Evolutionary conservation across 2,888 invertebrate species (phyloP), one percentile per base, ranked within the genome.

Genomic region (Drosophila ustulata): DNA sequence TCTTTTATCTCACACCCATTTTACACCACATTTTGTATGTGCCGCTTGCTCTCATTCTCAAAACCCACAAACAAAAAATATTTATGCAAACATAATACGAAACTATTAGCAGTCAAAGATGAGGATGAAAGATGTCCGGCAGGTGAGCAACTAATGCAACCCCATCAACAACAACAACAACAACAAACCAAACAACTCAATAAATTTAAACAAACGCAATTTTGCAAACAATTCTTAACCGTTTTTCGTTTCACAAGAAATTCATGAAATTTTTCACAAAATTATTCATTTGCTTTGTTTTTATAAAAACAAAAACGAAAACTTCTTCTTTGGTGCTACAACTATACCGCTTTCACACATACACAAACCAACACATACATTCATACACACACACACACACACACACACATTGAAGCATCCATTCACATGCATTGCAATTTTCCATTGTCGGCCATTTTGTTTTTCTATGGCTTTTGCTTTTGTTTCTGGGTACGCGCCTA

Each of bases 71-170:
- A 41, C n/a, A 73, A 34, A 53, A 30, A 58, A 4, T 11, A 11
- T 25, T 65, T 37, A 70, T 43, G 13, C 9, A 34, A 23, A 37
- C 11, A 41, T 39, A 66, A 26, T 56, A 57, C 50, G 64, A 51
- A 76, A 65, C 65, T 34, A 75, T 79, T 93, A 95, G 95, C 95
- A 92, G 94, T 94, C 92, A 94, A 94, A 93, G 94, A 95, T 90
- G 95, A 95, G 90, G 95, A 95, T 92, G 95, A 95, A 92, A 93
- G 95, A 92, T 93, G 94, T 90, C 95, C 95, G 89, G 94, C 95
- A 95, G 95, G 95, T 95, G 94, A 92, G 91, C 83, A 90, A 86
- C 73, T 61, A 77, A 78, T 64, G 82, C 77, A 80, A 85, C 56
- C 71, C 73, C 75, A 73, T 78, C 65, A 70, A 67, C 62, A 75